Evolutionary conservation across 2,797 vertebrate genomes (phyloP).

Genomic region (Adelosebastes latens): DNA sequence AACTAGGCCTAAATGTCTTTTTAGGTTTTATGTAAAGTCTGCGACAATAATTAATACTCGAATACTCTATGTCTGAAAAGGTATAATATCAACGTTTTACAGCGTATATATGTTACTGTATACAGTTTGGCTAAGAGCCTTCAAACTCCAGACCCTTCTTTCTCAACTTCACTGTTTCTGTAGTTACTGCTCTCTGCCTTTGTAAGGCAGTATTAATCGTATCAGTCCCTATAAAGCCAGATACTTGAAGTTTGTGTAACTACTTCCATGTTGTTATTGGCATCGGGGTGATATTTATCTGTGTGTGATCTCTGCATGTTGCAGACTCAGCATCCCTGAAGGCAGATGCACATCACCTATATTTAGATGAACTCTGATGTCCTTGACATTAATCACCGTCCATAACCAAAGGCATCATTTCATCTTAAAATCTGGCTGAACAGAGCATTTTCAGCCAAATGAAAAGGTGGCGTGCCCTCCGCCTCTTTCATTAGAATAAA

Average conservation of each 20-base stretch:
- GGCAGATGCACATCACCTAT: conserved; percentile 61
- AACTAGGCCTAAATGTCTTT: not conserved
- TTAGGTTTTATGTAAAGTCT: not conserved
- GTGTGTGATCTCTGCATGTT: conserved; percentile 40
- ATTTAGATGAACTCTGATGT: conserved; percentile 75
- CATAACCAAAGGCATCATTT: conserved; percentile 80
- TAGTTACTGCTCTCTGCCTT: not conserved
- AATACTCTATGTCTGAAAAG: no score
- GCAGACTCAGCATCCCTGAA: conserved; percentile 52
- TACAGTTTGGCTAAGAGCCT: not conserved
- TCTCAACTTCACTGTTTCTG: not conserved
- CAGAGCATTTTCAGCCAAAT: conserved; percentile 66
- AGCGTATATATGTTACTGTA: not conserved
- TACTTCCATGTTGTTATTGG: conserved; percentile 44
- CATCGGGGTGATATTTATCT: conserved; percentile 46
- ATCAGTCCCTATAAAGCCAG: conserved; percentile 4
- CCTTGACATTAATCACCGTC: conserved; percentile 78
- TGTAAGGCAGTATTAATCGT: not conserved
- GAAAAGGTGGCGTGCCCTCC: conserved; percentile 64
- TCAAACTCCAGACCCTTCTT: not conserved
- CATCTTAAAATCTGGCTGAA: conserved; percentile 79
- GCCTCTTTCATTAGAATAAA: conserved; percentile 81
- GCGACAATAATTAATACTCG: not conserved
- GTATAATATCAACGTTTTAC: no score
- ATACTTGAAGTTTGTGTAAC: conserved; percentile 2